Evolutionary conservation across 2,113 vertebrate species (phyloP).

Genomic region (Numida meleagris): DNA sequence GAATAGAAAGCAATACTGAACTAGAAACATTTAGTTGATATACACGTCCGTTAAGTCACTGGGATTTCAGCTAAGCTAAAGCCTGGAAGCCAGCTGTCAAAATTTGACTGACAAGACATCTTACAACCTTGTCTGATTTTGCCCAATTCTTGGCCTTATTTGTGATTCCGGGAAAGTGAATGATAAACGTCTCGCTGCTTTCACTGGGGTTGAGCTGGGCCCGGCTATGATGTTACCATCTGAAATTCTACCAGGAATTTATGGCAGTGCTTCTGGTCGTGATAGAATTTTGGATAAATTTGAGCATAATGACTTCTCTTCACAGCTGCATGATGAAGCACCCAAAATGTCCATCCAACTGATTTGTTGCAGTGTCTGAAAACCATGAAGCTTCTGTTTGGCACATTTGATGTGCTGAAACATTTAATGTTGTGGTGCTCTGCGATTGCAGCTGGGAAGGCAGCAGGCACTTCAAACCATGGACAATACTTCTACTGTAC

Average conservation of each 20-base stretch:
- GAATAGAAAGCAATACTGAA: conserved; percentile 3
- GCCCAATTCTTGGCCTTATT: neutral
- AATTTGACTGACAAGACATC: neutral
- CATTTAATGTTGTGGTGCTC: neutral
- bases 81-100: neutral
- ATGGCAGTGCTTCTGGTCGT: neutral
- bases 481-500: neutral
- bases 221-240: neutral
- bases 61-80: neutral
- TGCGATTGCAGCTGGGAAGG: neutral
- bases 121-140: neutral
- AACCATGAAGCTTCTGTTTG: neutral
- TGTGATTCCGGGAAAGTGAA: neutral
- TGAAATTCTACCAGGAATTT: neutral
- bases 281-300: neutral
- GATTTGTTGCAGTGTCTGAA: neutral
- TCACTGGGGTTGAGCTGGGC: neutral
- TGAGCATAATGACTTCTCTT: neutral
- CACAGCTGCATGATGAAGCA: neutral
- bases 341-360: neutral
- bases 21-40: neutral
- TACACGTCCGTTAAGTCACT: neutral
- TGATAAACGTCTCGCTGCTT: neutral
- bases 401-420: neutral
- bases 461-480: neutral